Evolutionary conservation across 2,888 invertebrate species (phyloP), one percentile per base, ranked within the genome.

Genomic region (Cinara cedri): DNA sequence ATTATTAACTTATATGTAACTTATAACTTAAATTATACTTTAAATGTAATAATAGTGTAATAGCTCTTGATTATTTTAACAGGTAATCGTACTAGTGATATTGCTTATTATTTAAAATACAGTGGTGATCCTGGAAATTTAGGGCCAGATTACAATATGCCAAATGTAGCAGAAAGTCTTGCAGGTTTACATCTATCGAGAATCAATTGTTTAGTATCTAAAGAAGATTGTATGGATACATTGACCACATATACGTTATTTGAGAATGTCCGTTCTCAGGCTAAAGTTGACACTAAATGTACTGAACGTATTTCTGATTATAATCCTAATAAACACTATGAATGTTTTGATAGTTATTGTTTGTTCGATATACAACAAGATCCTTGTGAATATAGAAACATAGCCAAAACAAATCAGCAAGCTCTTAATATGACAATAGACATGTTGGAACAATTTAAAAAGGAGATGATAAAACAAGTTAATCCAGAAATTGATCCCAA

Each of bases 281-380:
- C 70, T 13, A 78, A 49, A 34, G 26, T 76, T 10, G 55, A 76
- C 26, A 10, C 13, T 34, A 70, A 70, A 11, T 78, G 78, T 42
- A 4, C 34, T 8, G 60, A 78, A n/a, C 78, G 78, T 16, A 34
- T 78, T n/a, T 16, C 19, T 14, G 3, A 21, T 13, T 8, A 68
- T 0, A 14, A 72, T 10, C 74, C 74, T 6, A 34, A 68, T 14
- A 16, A 11, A 0, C 21, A 6, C 8, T 78, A 51, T 34, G 70
- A 78, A n/a, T 78, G 78, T 60, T 78, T 78, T 13, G 68, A 78
- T 10, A 26, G 21, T 3, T 70, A 68, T 14, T 81, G 81, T 62
- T 72, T 81, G 71, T 81, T 81, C 66, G 72, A 80, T 11, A 21
- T 81, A 19, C 66, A 60, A n/a, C 14, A 26, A 16, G 81, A 81